Percentiles rank a stretch among this genome's conserved stretches.
Conservation (phyloP, 2,113 vertebrate genomes). For the Podarcis cretensis region DNA sequence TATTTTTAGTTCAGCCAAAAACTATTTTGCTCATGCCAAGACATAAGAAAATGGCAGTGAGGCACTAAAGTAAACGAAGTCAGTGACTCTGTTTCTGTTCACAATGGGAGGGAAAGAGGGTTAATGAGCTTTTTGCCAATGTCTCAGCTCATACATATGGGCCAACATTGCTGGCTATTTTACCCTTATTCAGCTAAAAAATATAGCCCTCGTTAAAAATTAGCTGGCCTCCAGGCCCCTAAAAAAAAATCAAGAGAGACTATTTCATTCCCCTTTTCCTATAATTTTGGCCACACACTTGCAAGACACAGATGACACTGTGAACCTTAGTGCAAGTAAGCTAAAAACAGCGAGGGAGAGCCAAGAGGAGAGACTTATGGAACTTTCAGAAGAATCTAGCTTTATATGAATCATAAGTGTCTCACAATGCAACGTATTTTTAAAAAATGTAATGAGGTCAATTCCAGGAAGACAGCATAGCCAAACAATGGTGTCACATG, state of each 20-base stretch:
- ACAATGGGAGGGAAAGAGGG: neutral
- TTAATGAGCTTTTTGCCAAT: neutral
- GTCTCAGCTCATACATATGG: neutral
- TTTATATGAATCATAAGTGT: neutral
- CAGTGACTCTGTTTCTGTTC: neutral
- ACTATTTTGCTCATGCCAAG: neutral
- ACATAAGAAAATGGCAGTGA: neutral
- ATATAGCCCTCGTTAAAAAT: neutral
- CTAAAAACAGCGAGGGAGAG: neutral
- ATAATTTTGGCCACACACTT: constrained; percentile 8
- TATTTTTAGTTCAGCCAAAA: neutral
- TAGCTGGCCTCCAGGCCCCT: neutral
- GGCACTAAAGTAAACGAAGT: neutral
- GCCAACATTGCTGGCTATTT: neutral
- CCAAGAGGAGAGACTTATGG: fast-evolving
- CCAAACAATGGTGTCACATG: neutral
- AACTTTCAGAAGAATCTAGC: neutral
- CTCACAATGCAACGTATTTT: neutral
- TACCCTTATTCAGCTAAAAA: neutral
- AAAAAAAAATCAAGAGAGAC: neutral
- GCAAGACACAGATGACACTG: neutral
- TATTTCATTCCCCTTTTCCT: neutral
- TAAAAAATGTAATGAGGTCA: fast-evolving
- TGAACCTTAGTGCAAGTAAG: constrained; percentile 11
- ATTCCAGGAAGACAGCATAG: neutral